Evolutionary conservation across 64 coral and sea anemone species (phyloP).

Genomic region (Orbicella faveolata): DNA sequence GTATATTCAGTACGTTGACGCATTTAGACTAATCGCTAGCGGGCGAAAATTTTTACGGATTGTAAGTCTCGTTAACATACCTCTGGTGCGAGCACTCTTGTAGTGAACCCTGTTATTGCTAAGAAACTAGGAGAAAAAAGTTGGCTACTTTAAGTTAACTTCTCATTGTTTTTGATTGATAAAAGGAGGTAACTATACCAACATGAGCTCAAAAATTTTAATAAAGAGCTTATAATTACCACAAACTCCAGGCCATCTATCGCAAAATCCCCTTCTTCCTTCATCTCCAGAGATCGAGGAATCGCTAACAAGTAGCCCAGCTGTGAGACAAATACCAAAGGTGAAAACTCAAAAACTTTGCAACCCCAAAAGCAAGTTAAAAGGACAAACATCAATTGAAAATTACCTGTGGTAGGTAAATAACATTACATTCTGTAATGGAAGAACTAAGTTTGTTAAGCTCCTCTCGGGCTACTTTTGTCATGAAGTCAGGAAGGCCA

Average conservation of each 20-base stretch:
- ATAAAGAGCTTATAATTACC: slow-evolving; percentile 24
- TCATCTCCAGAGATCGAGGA: slow-evolving; percentile 81
- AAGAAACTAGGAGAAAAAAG: slow-evolving; percentile 60
- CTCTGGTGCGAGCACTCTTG: slow-evolving; percentile 92
- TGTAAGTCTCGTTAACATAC: slow-evolving; percentile 10
- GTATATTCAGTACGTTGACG: no score
- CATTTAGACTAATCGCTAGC: no score
- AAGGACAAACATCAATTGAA: not conserved
- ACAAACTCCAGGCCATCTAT: slow-evolving; percentile 98
- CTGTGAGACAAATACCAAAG: slow-evolving; percentile 16
- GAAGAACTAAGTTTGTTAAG: slow-evolving; percentile 87
- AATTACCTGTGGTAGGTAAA: slow-evolving; percentile 96
- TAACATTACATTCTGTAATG: slow-evolving; percentile 95
- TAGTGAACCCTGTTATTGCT: slow-evolving; percentile 94
- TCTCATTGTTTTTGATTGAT: no score
- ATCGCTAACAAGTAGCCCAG: slow-evolving; percentile 92
- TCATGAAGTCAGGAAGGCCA: slow-evolving; percentile 98
- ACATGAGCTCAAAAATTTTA: no score
- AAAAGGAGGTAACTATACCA: no score
- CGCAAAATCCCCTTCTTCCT: slow-evolving; percentile 97
- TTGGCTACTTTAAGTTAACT: no score
- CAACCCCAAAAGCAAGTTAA: not conserved
- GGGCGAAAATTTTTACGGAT: no score
- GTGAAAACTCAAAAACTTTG: not conserved
- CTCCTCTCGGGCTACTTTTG: slow-evolving; percentile 93